Evolutionary conservation across 2,113 vertebrate genomes (phyloP).

Genomic region (Erinaceus europaeus): DNA sequence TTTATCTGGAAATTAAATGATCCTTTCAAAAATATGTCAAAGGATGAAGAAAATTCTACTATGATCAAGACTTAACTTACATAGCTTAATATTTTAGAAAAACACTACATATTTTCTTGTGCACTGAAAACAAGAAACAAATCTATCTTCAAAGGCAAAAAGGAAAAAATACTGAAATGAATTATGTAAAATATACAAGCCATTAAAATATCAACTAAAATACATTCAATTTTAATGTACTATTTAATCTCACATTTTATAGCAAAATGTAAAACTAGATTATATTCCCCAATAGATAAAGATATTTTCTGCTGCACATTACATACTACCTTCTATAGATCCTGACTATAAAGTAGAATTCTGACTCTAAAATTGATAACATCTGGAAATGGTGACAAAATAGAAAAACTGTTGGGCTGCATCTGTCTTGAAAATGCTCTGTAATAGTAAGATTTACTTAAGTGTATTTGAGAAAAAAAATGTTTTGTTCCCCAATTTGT

Average conservation of each 20-base stretch:
- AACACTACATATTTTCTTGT: slow-evolving; percentile 43
- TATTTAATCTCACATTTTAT: slow-evolving; percentile 24
- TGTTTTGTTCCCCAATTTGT: slow-evolving; percentile 89
- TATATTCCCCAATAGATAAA: neutral
- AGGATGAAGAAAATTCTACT: slow-evolving; percentile 41
- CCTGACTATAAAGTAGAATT: slow-evolving; percentile 56
- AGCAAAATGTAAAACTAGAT: slow-evolving; percentile 15
- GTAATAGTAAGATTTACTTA: slow-evolving; percentile 87
- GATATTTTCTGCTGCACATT: neutral
- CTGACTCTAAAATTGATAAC: slow-evolving; percentile 75
- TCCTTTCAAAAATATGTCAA: slow-evolving; percentile 33
- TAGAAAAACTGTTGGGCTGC: slow-evolving; percentile 68
- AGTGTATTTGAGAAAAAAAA: slow-evolving; percentile 79
- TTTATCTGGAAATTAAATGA: slow-evolving; percentile 69
- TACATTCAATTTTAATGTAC: neutral
- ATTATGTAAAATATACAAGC: slow-evolving; percentile 46
- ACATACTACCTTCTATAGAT: slow-evolving; percentile 40
- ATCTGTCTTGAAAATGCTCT: slow-evolving; percentile 78
- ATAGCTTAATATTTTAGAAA: slow-evolving; percentile 46
- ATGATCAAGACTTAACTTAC: slow-evolving; percentile 8
- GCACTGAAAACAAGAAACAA: slow-evolving; percentile 34
- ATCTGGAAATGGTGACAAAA: slow-evolving; percentile 79
- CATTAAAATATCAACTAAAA: slow-evolving; percentile 20
- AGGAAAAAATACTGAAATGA: neutral
- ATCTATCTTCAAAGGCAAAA: slow-evolving; percentile 35